Base-by-base conservation (phyloP, 2,113 vertebrate species). In the Oxyura jamaicensis region DNA sequence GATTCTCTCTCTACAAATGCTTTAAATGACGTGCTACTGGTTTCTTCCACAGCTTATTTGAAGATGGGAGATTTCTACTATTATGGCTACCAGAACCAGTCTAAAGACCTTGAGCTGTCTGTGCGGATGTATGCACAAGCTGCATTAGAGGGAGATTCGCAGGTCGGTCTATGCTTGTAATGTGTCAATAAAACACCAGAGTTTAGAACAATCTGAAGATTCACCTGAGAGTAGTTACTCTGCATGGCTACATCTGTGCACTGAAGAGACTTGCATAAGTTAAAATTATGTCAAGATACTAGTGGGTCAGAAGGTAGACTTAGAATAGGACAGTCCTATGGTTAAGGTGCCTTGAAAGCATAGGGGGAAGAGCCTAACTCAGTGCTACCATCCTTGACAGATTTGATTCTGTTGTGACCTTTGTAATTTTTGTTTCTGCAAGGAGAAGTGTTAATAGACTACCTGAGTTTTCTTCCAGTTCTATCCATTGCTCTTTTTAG, bases 61-160 rank as follows among this genome's bases (percentile, higher is more conserved):
- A 99, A 98, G 97, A 99, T 99, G 98, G 99, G 99, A 4, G 99
- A 99, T 95, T 98, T 98, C 95, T 99, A 99, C 96, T 98, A 98
- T 83, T 98, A 98, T 7, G 98, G 98, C 56, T 97, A 97, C 92
- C 96, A 97, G 86, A 97, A 97, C 83, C 97, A 97, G 48, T 96
- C 97, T 13, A 97, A 95, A 96, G 97, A 98, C 66, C 93, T 98
- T 6, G 97, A 97, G 86, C 76, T 96, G 88, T 98, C 99, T 6
- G 79, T 98, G 95, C 94, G 95, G 73, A 98, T 99, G 98, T 99
- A 99, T 0, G 98, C 98, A 76, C 98, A 98, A 91, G 99, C 99
- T 16, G 99, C 99, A 0, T 55, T 98, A 69, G 97, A 98, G 29
- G 98, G 98, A 60, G 99, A 98, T 95, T 98, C 99, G 19, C 98